A percentile compares a stretch with the other conserved stretches of the same genome.
phyloP scores from a whole-genome alignment of 2,888 invertebrate genomes.

The Parnassius glacialis region DNA sequence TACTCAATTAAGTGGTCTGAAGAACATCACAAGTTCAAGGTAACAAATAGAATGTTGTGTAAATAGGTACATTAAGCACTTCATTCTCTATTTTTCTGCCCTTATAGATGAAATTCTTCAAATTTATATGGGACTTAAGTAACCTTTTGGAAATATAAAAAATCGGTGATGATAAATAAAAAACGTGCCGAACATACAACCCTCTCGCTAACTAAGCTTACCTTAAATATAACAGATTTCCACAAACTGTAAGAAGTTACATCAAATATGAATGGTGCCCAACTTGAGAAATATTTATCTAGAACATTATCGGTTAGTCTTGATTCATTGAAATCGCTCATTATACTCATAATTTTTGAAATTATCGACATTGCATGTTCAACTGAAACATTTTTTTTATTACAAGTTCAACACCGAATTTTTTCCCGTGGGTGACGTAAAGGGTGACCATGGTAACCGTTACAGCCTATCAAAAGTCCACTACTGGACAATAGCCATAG shows the following conservation, averaged over 20 bases:
- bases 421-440: too few relatives aligned
- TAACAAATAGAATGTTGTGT: too few relatives aligned
- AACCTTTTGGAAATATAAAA: too few relatives aligned
- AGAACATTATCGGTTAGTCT: slow-evolving; percentile 30
- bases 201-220: slow-evolving; percentile 17
- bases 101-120: not conserved
- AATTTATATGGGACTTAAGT: too few relatives aligned
- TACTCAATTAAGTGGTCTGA: too few relatives aligned
- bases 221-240: slow-evolving; percentile 34
- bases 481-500: not conserved
- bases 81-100: not conserved
- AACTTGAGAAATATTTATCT: slow-evolving; percentile 31
- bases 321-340: slow-evolving; percentile 35
- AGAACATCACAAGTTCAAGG: too few relatives aligned
- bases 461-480: too few relatives aligned
- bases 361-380: slow-evolving; percentile 41
- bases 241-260: slow-evolving; percentile 15
- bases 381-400: slow-evolving; percentile 39
- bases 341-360: slow-evolving; percentile 37
- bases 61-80: too few relatives aligned
- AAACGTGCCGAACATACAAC: not conserved
- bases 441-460: too few relatives aligned
- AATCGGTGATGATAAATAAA: not conserved
- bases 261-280: slow-evolving; percentile 30
- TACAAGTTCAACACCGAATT: too few relatives aligned